Percentiles rank a stretch among this genome's conserved stretches.
Conservation (phyloP, 1,140 invertebrate genomes). For the Dermatophagoides farinae region DNA sequence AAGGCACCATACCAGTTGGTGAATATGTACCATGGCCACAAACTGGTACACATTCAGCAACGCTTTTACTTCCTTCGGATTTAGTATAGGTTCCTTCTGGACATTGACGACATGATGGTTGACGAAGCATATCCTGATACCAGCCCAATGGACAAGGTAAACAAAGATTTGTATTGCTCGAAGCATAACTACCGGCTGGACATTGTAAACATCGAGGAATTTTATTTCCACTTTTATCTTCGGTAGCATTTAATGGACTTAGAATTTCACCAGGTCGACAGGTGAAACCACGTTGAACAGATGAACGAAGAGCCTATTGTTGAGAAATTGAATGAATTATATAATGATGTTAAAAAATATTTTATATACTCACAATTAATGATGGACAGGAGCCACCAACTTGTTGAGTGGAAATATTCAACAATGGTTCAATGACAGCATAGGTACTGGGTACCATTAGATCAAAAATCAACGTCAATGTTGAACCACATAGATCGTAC, state of each 20-base stretch:
- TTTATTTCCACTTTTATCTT: slow-evolving; percentile 10
- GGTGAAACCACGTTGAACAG: slow-evolving; percentile 64
- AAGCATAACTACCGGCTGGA: slow-evolving; percentile 78
- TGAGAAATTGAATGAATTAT: not conserved
- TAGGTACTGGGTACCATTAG: slow-evolving; percentile 75
- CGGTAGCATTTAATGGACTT: slow-evolving; percentile 57
- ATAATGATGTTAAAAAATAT: not conserved
- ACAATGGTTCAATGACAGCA: slow-evolving; percentile 62
- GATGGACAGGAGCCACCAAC: slow-evolving; percentile 79
- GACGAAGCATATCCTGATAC: slow-evolving; percentile 74
- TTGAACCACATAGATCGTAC: slow-evolving; percentile 82
- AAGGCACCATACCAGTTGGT: slow-evolving; percentile 77
- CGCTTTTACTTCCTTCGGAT: slow-evolving; percentile 47
- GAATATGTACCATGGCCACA: slow-evolving; percentile 91
- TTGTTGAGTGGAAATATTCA: slow-evolving; percentile 51
- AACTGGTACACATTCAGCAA: slow-evolving; percentile 38
- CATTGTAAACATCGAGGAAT: slow-evolving; percentile 85
- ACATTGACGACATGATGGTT: slow-evolving; percentile 66
- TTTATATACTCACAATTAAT: slow-evolving; percentile 24
- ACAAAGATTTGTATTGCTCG: slow-evolving; percentile 61
- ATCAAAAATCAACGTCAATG: slow-evolving; percentile 77
- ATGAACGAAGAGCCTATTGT: slow-evolving; percentile 52
- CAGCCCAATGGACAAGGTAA: slow-evolving; percentile 68
- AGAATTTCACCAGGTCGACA: slow-evolving; percentile 80
- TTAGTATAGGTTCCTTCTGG: slow-evolving; percentile 75